Evolutionary conservation across 2,888 invertebrate genomes (phyloP), one percentile per base, ranked within the genome.

Genomic region (Lepidocyrtoides sp.): DNA sequence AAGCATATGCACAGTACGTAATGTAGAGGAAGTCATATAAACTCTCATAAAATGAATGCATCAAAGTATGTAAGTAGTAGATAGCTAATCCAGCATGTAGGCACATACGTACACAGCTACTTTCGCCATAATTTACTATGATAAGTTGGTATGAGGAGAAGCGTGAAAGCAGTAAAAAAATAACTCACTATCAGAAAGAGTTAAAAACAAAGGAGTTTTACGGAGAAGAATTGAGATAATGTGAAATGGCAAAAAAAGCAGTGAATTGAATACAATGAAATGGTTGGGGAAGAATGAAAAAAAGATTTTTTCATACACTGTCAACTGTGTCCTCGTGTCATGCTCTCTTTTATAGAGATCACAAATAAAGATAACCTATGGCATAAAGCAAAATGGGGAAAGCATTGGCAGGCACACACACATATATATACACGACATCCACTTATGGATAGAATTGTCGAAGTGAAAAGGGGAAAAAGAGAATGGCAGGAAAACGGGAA

Each of bases 311-410:
- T 82, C 69, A 89, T 60, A 89, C 41, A 75, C 82, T 82, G 69
- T 89, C 86, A 86, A 86, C 75, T 60, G 75, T 75, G 86, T 72
- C 86, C 86, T 77, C 57, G 81, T 81, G 81, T 60, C 54, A 26
- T 82, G 81, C 88, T 69, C 79, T 69, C 88, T 81, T 60, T 81
- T 60, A 41, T 60, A 60, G 60, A 69, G 88, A 88, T 88, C 63
- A 88, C 69, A 36, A 81, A 81, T 88, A 88, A 66, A 51, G 69
- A 69, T 88, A 88, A 88, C 89, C 84, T 89, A 91, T 36, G 94
- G 79, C 81, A 81, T 20, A 57, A 36, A 81, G 81, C 41, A 81
- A 79, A 81, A 41, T 81, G 84, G 57, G 75, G 79, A 91, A 63
- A 85, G 75, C 81, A 51, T 77, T 82, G 82, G 66, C 57, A 72